Evolutionary conservation across 2,888 invertebrate species (phyloP).

Genomic region (Mythimna loreyi): DNA sequence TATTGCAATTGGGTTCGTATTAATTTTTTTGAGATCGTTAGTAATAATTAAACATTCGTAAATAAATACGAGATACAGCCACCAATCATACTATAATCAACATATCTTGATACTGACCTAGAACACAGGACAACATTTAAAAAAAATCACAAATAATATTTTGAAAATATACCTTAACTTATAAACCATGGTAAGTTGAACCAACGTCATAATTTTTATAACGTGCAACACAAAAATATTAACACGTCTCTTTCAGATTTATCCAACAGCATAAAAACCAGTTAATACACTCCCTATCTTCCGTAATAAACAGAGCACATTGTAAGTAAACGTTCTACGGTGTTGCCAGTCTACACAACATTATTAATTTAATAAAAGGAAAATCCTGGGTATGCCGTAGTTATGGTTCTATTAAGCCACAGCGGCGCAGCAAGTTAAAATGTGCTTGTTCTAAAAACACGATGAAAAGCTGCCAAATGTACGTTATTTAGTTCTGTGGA

Average conservation of each 20-base stretch:
- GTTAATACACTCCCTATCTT: conserved; percentile 39
- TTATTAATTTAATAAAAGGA: conserved; percentile 62
- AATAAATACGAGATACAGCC: too few species aligned
- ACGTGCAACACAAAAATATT: conserved; percentile 4
- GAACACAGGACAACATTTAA: too few species aligned
- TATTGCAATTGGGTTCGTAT: too few species aligned
- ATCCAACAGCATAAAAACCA: conserved; percentile 12
- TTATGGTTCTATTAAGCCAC: conserved; percentile 65
- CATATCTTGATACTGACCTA: too few species aligned
- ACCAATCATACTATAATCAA: too few species aligned
- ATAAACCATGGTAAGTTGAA: not conserved
- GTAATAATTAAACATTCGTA: too few species aligned
- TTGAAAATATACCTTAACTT: not conserved
- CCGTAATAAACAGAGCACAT: conserved; percentile 57
- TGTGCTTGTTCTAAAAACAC: conserved; percentile 82
- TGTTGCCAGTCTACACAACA: conserved; percentile 39
- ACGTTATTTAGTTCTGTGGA: conserved; percentile 69
- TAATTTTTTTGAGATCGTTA: too few species aligned
- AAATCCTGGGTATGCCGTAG: conserved; percentile 54
- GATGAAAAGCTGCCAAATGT: conserved; percentile 80
- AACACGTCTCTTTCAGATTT: conserved; percentile 23
- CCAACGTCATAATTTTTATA: not conserved
- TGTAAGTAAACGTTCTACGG: conserved; percentile 32
- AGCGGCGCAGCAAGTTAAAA: conserved; percentile 74
- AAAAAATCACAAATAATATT: too few species aligned